Base-by-base conservation (phyloP, 2,888 invertebrate species). In the Netelia virgata region DNA sequence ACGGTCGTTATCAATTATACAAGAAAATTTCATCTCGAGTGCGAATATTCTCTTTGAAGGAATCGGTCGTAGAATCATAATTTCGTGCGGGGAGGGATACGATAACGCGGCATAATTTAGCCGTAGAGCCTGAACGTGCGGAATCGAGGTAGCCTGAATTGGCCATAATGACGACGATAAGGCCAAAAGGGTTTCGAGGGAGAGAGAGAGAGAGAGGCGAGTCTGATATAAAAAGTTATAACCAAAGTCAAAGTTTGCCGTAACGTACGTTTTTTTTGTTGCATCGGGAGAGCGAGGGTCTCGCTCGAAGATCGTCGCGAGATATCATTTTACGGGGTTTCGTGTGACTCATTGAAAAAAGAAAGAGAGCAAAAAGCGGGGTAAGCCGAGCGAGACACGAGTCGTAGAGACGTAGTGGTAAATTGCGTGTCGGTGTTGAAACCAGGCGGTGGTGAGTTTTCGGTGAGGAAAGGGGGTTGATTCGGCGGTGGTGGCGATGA, bases 291-390 rank as follows among this genome's bases (percentile, higher is more conserved):
- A 69, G 70, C 3, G 28, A n/a, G 20, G 20, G 68, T 43, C 69
- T 61, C 18, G 36, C 36, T 69, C 55, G 73, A 18, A 74, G 73
- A 81, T 82, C 76, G 70, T 50, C 36, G 50, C 72, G 77, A 66
- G 82, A 84, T 64, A 80, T 66, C 61, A 80, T 78, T 82, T 78
- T 55, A 57, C 64, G n/a, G 64, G 70, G 78, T 63, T 66, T 64
- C 66, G 57, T 47, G 74, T 84, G 84, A 84, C 78, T 84, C 82
- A 78, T 84, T 84, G 82, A 74, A 78, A 75, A 64, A 70, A 47
- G 63, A 59, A 41, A 50, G 47, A 64, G 64, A 55, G n/a, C 20
- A 43, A 57, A 43, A 57, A 66, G 11, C 10, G 16, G 69, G 20
- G 18, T 41, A 36, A 47, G 57, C 16, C 36, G 10, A 50, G 50